Percentiles rank a stretch among this genome's conserved stretches.
Evolutionary conservation across 2,797 vertebrate species (phyloP).

Genomic region (Hippocampus kuda): DNA sequence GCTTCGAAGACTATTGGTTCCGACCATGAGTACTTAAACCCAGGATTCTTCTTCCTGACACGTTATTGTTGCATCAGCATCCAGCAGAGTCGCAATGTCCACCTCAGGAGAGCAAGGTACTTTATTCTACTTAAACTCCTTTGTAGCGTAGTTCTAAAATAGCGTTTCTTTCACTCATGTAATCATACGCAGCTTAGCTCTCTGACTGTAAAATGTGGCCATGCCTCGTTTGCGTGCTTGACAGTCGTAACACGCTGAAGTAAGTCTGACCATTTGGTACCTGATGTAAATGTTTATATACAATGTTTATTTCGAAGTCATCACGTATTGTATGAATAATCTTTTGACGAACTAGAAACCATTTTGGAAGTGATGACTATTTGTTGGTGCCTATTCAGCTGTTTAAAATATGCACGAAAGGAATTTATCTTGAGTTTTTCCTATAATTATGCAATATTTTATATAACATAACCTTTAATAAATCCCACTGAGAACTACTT

Average conservation of each 20-base stretch:
- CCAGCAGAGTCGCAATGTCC: slow-evolving; percentile 70
- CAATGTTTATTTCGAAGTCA: too few relatives aligned
- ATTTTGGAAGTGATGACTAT: too few relatives aligned
- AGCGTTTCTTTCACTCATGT: not conserved
- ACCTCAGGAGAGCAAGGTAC: slow-evolving; percentile 69
- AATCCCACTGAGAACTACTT: not conserved
- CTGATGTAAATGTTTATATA: too few relatives aligned
- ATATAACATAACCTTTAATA: not conserved
- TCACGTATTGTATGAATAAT: too few relatives aligned
- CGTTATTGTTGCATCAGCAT: slow-evolving; percentile 91
- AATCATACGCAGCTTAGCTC: not conserved
- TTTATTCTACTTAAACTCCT: not conserved
- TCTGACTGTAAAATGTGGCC: too few relatives aligned
- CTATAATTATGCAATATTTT: not conserved
- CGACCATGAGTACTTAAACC: not conserved
- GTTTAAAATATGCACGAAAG: not conserved
- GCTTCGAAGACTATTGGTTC: slow-evolving; percentile 8
- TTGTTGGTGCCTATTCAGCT: too few relatives aligned
- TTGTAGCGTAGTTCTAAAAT: too few relatives aligned
- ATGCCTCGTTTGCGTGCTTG: too few relatives aligned
- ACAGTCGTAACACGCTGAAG: too few relatives aligned
- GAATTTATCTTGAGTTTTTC: not conserved
- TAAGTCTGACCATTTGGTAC: not conserved
- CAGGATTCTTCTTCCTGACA: slow-evolving; percentile 62
- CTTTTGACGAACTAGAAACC: too few relatives aligned